These are phyloP conservation scores for Polypterus bichir DNA, from an alignment of 2,113 vertebrate species.

Conservation along the genomic window DNA sequence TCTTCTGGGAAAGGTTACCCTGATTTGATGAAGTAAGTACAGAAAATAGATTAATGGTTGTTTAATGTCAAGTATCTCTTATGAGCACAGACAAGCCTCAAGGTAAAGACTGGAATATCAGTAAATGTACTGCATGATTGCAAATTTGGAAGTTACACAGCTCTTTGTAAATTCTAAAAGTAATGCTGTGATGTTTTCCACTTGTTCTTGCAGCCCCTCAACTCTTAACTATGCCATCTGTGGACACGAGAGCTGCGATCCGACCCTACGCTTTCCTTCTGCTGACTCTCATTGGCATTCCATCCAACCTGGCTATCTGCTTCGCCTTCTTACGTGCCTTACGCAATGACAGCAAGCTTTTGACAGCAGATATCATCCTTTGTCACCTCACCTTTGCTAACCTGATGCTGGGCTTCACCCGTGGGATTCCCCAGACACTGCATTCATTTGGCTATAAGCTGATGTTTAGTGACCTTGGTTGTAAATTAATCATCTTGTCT, in stretches of 20 bases:
- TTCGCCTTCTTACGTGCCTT: constrained; percentile 2
- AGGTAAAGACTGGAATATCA: no score
- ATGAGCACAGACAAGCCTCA: no score
- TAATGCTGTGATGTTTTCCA: no score
- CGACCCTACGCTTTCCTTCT: constrained; percentile 4
- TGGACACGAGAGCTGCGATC: background rate
- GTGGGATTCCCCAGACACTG: constrained; percentile 11
- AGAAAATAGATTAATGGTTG: no score
- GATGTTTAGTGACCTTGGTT: constrained; percentile 11
- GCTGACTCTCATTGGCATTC: constrained; percentile 11
- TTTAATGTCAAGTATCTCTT: no score
- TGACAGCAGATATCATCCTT: constrained; percentile 12
- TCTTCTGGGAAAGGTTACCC: no score
- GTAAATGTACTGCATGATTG: no score
- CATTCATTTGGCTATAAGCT: constrained; percentile 10
- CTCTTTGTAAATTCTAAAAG: no score
- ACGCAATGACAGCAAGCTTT: constrained; percentile 7
- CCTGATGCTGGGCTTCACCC: constrained; percentile 11
- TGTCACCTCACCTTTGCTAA: constrained; percentile 10
- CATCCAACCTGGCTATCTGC: constrained; percentile 12
- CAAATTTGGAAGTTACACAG: no score
- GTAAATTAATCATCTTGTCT: constrained; percentile 15
- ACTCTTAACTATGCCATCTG: no score
- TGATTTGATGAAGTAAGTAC: no score
- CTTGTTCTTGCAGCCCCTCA: no score